Evolutionary conservation across 2,888 invertebrate species (phyloP).

Genomic region (Cephus nigrinus): DNA sequence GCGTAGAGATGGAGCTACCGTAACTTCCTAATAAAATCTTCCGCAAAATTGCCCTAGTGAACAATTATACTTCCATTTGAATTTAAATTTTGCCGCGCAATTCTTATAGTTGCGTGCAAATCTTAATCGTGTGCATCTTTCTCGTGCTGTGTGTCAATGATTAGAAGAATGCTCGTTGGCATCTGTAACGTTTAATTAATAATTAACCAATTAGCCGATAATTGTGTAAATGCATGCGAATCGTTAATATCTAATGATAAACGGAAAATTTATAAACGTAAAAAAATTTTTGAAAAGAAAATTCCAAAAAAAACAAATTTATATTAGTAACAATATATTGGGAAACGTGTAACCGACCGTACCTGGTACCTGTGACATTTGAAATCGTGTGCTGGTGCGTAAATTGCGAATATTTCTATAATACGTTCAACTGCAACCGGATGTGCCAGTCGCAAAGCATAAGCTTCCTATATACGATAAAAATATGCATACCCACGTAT

Average conservation of each 20-base stretch:
- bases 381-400: not conserved
- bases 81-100: not conserved
- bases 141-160: not conserved
- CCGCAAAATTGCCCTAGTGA: not conserved
- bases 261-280: not conserved
- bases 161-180: not conserved
- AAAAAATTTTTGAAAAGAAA: not conserved
- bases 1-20: not conserved
- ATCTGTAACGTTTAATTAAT: not conserved
- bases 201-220: not conserved
- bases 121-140: not conserved
- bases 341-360: not conserved
- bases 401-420: not conserved
- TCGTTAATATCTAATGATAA: not conserved
- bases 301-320: not conserved
- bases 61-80: not conserved
- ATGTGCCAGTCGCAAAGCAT: not conserved
- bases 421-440: not conserved
- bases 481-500: constrained; percentile 5
- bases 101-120: not conserved
- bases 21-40: not conserved
- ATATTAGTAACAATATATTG: not conserved
- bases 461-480: not conserved
- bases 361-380: not conserved
- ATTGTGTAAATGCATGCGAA: not conserved